phyloP scores from a whole-genome alignment of 2,888 invertebrate genomes.

The Oxystoma pomonae region DNA sequence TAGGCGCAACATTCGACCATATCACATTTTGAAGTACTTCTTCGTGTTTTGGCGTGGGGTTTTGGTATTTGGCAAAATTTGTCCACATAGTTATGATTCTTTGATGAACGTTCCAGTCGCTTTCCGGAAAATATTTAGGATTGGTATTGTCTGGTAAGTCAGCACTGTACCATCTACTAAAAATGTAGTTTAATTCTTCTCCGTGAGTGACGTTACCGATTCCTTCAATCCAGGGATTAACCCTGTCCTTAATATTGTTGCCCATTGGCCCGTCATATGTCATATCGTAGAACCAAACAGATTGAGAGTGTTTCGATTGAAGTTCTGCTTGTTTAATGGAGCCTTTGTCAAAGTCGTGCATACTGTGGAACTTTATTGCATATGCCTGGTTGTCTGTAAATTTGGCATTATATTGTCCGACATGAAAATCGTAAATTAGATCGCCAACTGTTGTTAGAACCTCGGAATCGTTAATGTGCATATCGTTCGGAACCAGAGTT shows the following conservation, averaged over 20 bases:
- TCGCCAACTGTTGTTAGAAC: background rate
- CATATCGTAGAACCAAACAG: slow-evolving; percentile 31
- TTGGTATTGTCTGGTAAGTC: slow-evolving; percentile 11
- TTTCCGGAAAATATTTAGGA: background rate
- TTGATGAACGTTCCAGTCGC: slow-evolving; percentile 8
- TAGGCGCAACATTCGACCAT: background rate
- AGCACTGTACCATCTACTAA: slow-evolving; percentile 9
- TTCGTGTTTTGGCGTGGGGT: slow-evolving; percentile 4
- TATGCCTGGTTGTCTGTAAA: background rate
- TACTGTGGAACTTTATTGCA: slow-evolving; percentile 5
- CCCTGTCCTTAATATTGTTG: slow-evolving; percentile 4
- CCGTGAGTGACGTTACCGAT: slow-evolving; percentile 7
- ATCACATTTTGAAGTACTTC: slow-evolving; percentile 2
- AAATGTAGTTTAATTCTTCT: slow-evolving; percentile 12
- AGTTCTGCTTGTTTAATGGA: slow-evolving; percentile 29
- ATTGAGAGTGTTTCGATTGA: slow-evolving; percentile 21
- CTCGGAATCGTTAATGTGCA: slow-evolving; percentile 3
- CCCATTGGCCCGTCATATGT: slow-evolving; percentile 26
- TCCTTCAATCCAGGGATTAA: background rate
- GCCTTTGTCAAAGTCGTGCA: slow-evolving; percentile 14
- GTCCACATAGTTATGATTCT: slow-evolving; percentile 10
- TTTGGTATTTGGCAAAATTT: slow-evolving; percentile 12
- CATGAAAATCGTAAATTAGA: slow-evolving; percentile 3
- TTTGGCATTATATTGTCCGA: background rate
- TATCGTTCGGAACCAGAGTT: slow-evolving; percentile 6